Percentiles rank a stretch among this genome's conserved stretches.
These are phyloP conservation scores for Hippopotamus amphibius DNA, from an alignment of 2,113 vertebrate species.

Conservation along the genomic window DNA sequence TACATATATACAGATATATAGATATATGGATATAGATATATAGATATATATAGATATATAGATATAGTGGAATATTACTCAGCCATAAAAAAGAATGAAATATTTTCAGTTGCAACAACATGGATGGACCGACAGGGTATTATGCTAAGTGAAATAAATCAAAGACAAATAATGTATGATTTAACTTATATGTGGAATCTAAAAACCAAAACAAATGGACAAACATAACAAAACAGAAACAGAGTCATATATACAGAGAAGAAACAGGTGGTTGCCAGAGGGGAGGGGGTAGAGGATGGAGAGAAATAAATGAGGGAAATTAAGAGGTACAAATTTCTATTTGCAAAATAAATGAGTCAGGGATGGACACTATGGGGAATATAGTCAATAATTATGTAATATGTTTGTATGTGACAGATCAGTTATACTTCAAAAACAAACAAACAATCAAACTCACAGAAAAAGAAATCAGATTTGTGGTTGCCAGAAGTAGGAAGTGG, in stretches of 20 bases:
- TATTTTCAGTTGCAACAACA: too few relatives aligned
- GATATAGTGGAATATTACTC: too few relatives aligned
- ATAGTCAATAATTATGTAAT: not conserved
- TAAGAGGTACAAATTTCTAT: not conserved
- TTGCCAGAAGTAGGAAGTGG: not conserved
- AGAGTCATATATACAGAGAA: not conserved
- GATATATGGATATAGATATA: not conserved
- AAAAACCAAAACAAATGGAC: not conserved
- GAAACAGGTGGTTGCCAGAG: not conserved
- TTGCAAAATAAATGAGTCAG: not conserved
- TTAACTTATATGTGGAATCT: not conserved
- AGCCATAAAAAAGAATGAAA: too few relatives aligned
- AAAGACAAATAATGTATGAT: not conserved
- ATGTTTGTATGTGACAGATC: not conserved
- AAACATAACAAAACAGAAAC: not conserved
- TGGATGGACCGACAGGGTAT: too few relatives aligned
- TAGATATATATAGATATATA: not conserved
- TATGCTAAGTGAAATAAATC: too few relatives aligned
- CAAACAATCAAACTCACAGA: not conserved
- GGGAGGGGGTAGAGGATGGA: not conserved
- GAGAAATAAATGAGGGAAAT: not conserved
- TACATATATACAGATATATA: not conserved
- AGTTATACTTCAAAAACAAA: not conserved
- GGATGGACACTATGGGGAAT: not conserved
- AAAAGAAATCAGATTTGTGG: not conserved